Conservation (phyloP, 1,140 invertebrate species). For the Lepidotrigona ventralis region DNA sequence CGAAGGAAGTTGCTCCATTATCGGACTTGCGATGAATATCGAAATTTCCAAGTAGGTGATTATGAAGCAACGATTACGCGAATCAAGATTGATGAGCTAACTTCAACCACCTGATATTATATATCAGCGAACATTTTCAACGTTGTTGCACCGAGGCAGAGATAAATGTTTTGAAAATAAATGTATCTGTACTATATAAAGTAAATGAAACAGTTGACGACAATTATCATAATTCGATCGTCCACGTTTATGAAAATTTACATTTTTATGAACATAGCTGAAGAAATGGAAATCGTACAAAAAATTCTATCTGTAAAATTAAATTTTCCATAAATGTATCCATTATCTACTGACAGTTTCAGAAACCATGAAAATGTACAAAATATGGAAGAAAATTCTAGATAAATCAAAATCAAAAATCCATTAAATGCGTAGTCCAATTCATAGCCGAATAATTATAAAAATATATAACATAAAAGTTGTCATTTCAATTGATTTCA, state of each 20-base stretch:
- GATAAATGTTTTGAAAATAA: background rate
- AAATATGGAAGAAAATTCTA: too few relatives aligned
- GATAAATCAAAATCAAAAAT: too few relatives aligned
- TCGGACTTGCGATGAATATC: slow-evolving; percentile 20
- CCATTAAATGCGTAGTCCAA: too few relatives aligned
- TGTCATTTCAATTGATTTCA: too few relatives aligned
- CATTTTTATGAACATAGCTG: background rate
- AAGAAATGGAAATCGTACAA: background rate
- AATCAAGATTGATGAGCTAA: slow-evolving; percentile 18
- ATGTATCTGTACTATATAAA: background rate
- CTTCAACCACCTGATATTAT: background rate
- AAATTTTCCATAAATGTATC: too few relatives aligned
- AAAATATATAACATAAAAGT: too few relatives aligned
- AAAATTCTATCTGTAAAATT: too few relatives aligned
- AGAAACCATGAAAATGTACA: too few relatives aligned
- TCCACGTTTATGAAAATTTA: background rate
- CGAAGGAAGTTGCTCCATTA: slow-evolving; percentile 12
- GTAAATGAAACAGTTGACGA: background rate
- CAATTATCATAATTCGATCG: background rate
- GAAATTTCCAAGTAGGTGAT: slow-evolving; percentile 19
- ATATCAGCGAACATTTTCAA: background rate
- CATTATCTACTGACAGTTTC: too few relatives aligned
- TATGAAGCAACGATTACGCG: slow-evolving; percentile 37
- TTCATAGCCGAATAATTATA: too few relatives aligned
- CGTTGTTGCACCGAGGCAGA: too few relatives aligned